A percentile compares a stretch with the other conserved stretches of the same genome.
Conservation (phyloP, 2,113 vertebrate genomes). For the Myrmecophaga tridactyla region DNA sequence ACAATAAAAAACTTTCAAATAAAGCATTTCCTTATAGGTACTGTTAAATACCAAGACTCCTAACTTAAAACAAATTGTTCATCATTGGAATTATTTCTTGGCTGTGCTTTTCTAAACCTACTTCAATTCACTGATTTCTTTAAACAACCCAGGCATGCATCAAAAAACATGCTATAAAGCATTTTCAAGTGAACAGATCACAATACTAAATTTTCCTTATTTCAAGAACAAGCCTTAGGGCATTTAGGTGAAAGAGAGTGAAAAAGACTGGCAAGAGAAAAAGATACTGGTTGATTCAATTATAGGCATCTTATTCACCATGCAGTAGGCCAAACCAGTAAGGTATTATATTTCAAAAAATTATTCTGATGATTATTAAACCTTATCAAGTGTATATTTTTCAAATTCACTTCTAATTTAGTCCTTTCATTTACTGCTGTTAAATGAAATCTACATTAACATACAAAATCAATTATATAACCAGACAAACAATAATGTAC, state of each 20-base stretch:
- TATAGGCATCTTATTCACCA: conserved; percentile 23
- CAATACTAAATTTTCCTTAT: conserved; percentile 21
- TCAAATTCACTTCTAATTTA: conserved; percentile 38
- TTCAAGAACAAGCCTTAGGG: conserved; percentile 19
- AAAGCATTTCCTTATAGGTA: conserved; percentile 34
- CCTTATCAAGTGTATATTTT: conserved; percentile 37
- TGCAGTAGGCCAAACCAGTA: conserved; percentile 10
- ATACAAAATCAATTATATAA: background rate
- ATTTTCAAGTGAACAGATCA: conserved; percentile 47
- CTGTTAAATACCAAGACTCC: conserved; percentile 31
- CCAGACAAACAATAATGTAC: background rate
- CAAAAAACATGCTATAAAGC: background rate
- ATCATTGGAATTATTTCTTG: conserved; percentile 60
- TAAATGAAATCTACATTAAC: conserved; percentile 28
- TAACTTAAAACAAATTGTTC: conserved; percentile 55
- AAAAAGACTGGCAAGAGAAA: conserved; percentile 31
- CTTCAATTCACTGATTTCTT: conserved; percentile 48
- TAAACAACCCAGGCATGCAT: background rate
- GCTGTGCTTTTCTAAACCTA: conserved; percentile 42
- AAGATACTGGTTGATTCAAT: conserved; percentile 30
- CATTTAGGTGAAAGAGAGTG: conserved; percentile 21
- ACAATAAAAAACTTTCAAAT: conserved; percentile 34
- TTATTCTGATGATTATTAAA: conserved; percentile 51
- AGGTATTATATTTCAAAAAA: conserved; percentile 29
- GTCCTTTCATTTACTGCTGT: conserved; percentile 33